Base-by-base conservation (phyloP, 2,113 vertebrate genomes). In the Hemiprocne comata region DNA sequence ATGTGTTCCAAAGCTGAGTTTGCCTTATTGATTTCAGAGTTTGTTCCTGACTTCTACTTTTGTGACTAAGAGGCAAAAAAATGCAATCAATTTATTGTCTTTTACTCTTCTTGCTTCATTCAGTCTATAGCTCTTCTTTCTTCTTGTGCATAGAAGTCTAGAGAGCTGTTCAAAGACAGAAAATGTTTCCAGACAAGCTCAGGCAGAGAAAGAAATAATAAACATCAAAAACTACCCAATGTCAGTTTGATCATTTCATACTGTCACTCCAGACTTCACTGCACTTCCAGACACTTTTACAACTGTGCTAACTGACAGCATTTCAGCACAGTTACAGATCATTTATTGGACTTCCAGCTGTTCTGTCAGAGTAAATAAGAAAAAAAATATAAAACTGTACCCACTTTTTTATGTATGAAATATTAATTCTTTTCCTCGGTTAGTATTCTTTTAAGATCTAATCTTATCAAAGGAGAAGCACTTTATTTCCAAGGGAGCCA, bases 141-240 rank as follows among this genome's bases (percentile, higher is more conserved):
- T 69, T 77, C 44, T 40, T 82, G 18, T 21, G 14, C 66, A 24
- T 31, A 42, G 55, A 75, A 25, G 31, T 40, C 73, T 54, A 36
- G 57, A 94, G 72, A 89, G 28, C 44, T 57, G 10, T 79, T 94
- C 0, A 0, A 89, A 91, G 74, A 51, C 54, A 76, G 34, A 33
- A 91, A 72, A 89, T 42, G 14, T 82, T 95, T 85, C 84, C 77
- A 85, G 87, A 85, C 58, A 82, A 89, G 50, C 58, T 76, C 74
- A 76, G n/a, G 28, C 29, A 67, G 34, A 74, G 51, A 94, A 91
- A n/a, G 11, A 90, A 86, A 87, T 50, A 77, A 73, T 21, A 93
- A 83, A 79, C 46, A 60, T 94, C 73, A 85, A 76, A 93, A 96
- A 20, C 51, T 62, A 33, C 24, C 50, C 53, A 61, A 11, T 42